These are phyloP conservation scores for Sericinus montela DNA, from an alignment of 2,888 invertebrate species.

Conservation along the genomic window DNA sequence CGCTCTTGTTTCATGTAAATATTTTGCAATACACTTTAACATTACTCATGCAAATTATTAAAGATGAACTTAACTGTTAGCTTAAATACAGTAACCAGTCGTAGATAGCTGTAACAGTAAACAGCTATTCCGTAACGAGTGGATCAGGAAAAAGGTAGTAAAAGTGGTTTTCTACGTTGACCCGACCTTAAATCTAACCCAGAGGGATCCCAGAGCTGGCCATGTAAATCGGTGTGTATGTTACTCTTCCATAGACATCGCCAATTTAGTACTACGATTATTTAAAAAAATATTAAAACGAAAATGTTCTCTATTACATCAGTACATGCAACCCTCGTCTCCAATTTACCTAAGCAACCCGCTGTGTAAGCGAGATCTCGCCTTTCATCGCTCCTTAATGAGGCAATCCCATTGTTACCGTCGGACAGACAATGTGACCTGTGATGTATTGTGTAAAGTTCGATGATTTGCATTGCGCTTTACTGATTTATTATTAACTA, in stretches of 20 bases:
- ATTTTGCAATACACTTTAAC: background rate
- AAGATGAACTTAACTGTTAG: too few relatives aligned
- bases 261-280: too few relatives aligned
- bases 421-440: conserved; percentile 19
- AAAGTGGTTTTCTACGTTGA: too few relatives aligned
- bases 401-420: conserved; percentile 21
- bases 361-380: conserved; percentile 19
- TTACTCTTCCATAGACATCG: too few relatives aligned
- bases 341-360: conserved; percentile 9
- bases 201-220: too few relatives aligned
- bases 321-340: background rate
- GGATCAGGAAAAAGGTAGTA: too few relatives aligned
- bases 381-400: conserved; percentile 24
- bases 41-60: too few relatives aligned
- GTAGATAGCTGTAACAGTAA: too few relatives aligned
- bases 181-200: too few relatives aligned
- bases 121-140: too few relatives aligned
- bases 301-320: background rate
- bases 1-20: background rate
- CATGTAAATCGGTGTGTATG: too few relatives aligned
- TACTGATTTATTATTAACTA: conserved; percentile 20
- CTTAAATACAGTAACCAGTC: too few relatives aligned
- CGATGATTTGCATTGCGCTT: conserved; percentile 20
- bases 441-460: conserved; percentile 17
- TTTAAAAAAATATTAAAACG: background rate